A percentile compares a stretch with the other conserved stretches of the same genome.
phyloP scores from a whole-genome alignment of 2,113 vertebrate genomes.

The Castor canadensis region DNA sequence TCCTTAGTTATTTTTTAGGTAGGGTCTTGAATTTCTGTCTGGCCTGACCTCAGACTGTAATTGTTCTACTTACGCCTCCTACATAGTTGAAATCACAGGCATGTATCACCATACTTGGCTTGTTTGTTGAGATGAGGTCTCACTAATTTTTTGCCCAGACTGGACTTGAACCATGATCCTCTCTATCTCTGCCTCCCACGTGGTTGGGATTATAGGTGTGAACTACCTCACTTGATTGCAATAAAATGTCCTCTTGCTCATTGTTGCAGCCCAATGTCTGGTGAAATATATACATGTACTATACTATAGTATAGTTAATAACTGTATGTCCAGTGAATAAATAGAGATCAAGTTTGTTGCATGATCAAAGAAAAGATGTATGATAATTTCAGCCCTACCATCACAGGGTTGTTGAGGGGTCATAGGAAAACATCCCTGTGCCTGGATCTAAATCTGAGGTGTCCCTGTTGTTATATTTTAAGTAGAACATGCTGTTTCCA shows the following conservation, averaged over 20 bases:
- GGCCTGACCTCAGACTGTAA: too few relatives aligned
- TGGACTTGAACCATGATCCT: too few relatives aligned
- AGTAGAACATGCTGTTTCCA: neutral
- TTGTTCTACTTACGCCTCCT: too few relatives aligned
- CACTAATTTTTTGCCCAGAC: too few relatives aligned
- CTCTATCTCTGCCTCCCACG: too few relatives aligned
- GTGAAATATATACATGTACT: neutral
- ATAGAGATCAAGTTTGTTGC: neutral
- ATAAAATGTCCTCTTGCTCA: neutral
- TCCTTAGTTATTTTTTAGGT: too few relatives aligned
- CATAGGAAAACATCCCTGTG: neutral
- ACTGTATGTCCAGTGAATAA: neutral
- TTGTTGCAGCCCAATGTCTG: neutral
- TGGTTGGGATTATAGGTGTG: too few relatives aligned
- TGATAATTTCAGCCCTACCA: neutral
- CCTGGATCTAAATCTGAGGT: neutral
- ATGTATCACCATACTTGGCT: too few relatives aligned
- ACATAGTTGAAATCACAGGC: too few relatives aligned
- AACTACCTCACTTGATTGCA: too few relatives aligned
- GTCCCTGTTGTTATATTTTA: slow-evolving; percentile 1
- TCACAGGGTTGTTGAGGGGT: neutral
- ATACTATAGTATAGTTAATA: neutral
- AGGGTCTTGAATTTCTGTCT: too few relatives aligned
- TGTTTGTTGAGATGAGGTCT: too few relatives aligned
- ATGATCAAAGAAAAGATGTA: neutral